These are phyloP conservation scores for Sebastes paucispinis DNA, from an alignment of 2,797 vertebrate genomes.

Conservation along the genomic window DNA sequence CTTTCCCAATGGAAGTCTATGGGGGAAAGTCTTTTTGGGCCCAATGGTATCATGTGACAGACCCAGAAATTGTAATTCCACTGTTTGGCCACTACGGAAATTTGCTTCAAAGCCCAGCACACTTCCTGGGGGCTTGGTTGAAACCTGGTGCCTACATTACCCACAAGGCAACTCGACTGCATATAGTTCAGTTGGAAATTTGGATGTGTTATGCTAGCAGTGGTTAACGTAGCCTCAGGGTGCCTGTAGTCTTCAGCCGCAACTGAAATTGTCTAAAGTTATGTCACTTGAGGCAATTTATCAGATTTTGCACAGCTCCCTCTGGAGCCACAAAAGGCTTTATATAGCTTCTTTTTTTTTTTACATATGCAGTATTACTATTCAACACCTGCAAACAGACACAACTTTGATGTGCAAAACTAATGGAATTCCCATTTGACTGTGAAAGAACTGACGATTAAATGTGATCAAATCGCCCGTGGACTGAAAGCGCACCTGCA, in stretches of 20 bases:
- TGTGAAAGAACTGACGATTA: not conserved
- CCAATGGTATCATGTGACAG: too few relatives aligned
- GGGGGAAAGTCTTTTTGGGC: too few relatives aligned
- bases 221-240: not conserved
- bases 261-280: not conserved
- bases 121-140: too few relatives aligned
- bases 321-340: not conserved
- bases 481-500: not conserved
- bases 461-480: not conserved
- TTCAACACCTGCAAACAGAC: not conserved
- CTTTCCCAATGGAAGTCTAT: too few relatives aligned
- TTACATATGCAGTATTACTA: not conserved
- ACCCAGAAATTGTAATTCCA: too few relatives aligned
- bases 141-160: not conserved
- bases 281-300: not conserved
- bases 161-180: not conserved
- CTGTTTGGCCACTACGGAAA: accelerated
- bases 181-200: not conserved
- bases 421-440: not conserved
- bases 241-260: not conserved
- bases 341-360: not conserved
- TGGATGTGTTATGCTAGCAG: not conserved
- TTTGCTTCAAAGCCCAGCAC: too few relatives aligned
- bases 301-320: not conserved
- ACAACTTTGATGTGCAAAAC: not conserved